These are phyloP conservation scores for Acanthornis magna DNA, from an alignment of 2,797 vertebrate genomes.

Conservation along the genomic window DNA sequence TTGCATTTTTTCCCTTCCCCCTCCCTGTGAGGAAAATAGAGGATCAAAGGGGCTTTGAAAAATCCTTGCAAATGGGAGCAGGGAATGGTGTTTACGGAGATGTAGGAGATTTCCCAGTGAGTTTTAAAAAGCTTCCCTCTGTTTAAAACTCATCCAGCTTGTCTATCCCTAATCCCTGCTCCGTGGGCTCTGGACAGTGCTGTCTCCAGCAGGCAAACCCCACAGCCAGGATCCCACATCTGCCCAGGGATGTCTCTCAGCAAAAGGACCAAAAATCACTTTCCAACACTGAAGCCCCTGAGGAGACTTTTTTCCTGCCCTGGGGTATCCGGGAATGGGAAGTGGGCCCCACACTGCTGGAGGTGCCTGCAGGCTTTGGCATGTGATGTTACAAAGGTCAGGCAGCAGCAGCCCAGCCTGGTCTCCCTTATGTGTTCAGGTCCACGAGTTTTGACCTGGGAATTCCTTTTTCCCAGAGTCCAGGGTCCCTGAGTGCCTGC, in stretches of 20 bases:
- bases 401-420: neutral
- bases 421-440: rapidly evolving
- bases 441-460: neutral
- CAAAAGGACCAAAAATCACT: neutral
- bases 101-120: neutral
- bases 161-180: neutral
- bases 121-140: neutral
- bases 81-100: neutral
- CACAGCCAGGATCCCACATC: neutral
- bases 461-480: neutral
- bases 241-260: neutral
- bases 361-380: neutral
- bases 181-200: neutral
- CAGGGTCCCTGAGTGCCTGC: neutral
- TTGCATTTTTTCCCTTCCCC: neutral
- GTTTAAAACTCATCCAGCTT: neutral
- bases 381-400: neutral
- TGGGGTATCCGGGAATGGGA: neutral
- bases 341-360: rapidly evolving
- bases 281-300: neutral
- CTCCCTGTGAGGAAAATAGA: neutral
- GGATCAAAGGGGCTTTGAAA: conserved; percentile 24
- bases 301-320: neutral
- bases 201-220: neutral
- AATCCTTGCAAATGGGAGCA: neutral